Percentiles rank a stretch among this genome's conserved stretches.
Evolutionary conservation across 2,797 vertebrate genomes (phyloP).

Genomic region (Mus minutoides): DNA sequence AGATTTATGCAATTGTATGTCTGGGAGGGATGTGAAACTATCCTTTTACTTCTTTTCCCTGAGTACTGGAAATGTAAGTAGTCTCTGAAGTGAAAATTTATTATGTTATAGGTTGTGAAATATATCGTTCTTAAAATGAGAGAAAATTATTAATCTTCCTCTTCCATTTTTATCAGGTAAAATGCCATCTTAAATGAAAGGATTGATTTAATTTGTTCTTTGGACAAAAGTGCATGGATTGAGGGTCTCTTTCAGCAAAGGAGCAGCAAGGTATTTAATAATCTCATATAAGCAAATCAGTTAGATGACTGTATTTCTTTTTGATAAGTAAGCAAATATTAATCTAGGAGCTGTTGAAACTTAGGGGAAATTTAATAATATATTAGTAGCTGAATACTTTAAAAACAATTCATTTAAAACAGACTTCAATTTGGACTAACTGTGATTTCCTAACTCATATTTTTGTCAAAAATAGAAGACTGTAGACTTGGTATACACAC

Average conservation of each 20-base stretch:
- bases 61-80: constrained; percentile 29
- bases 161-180: constrained; percentile 20
- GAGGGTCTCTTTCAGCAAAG: not conserved
- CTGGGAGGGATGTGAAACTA: constrained; percentile 39
- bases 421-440: not conserved
- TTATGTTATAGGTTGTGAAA: not conserved
- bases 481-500: not conserved
- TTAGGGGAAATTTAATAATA: not conserved
- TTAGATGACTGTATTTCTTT: not conserved
- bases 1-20: constrained; percentile 58
- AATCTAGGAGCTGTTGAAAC: not conserved
- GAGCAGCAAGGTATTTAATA: not conserved
- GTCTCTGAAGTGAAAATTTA: constrained; percentile 42
- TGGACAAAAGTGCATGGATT: not conserved
- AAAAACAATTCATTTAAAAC: not conserved
- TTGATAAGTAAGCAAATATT: not conserved
- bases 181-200: constrained; percentile 2
- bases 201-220: constrained; percentile 45
- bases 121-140: not conserved
- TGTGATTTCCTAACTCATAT: not conserved
- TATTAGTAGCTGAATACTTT: not conserved
- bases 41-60: not conserved
- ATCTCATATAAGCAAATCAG: not conserved
- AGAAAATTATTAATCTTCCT: not conserved
- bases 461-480: not conserved